A percentile compares a stretch with the other conserved stretches of the same genome.
phyloP scores from a whole-genome alignment of 2,888 invertebrate genomes.

The Xanthorhoe designata region DNA sequence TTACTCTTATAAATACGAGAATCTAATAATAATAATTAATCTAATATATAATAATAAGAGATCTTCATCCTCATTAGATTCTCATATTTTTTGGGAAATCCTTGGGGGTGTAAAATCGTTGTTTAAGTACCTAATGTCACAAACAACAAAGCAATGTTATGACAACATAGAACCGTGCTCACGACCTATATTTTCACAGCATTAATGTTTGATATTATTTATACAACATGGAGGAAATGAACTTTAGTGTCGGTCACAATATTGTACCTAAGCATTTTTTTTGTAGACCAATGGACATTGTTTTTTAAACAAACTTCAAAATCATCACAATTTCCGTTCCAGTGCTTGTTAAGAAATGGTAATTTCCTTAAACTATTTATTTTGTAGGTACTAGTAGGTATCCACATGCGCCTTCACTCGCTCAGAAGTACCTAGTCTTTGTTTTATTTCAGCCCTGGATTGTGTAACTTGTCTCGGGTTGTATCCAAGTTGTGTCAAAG shows the following conservation, averaged over 20 bases:
- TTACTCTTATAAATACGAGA: no score
- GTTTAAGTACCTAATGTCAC: background rate
- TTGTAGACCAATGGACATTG: constrained; percentile 12
- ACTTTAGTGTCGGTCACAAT: background rate
- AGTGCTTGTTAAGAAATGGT: background rate
- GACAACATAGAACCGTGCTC: constrained; percentile 22
- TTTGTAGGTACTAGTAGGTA: no score
- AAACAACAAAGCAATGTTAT: constrained; percentile 16
- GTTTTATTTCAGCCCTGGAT: no score
- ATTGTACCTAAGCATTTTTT: constrained; percentile 7
- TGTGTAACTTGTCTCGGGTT: no score
- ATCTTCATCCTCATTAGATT: no score
- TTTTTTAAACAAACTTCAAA: constrained; percentile 15
- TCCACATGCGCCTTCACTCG: no score
- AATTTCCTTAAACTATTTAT: background rate
- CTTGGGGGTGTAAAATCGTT: no score
- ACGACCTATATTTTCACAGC: constrained; percentile 10
- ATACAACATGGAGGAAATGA: constrained; percentile 26
- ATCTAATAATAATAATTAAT: no score
- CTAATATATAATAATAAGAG: no score
- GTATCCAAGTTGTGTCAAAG: no score
- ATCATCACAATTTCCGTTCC: constrained; percentile 2
- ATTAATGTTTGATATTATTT: constrained; percentile 17
- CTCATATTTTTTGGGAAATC: no score
- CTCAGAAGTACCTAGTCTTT: background rate